Conservation (phyloP, 1,140 invertebrate genomes). For the Brachionus paranguensis region DNA sequence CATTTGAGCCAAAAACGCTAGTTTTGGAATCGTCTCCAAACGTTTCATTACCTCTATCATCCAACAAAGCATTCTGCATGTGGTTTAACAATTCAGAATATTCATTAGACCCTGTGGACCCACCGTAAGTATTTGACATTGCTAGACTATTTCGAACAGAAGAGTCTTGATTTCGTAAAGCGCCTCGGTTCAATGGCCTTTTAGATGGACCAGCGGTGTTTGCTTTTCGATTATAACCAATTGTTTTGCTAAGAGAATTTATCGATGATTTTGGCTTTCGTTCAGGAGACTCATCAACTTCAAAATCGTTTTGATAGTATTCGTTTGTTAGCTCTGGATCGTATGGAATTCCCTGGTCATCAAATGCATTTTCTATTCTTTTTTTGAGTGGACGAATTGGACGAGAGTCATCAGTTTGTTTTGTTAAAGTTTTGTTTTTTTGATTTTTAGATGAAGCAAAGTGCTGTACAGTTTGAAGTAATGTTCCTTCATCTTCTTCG, state of each 20-base stretch:
- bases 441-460: background rate
- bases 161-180: background rate
- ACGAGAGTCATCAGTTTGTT: conserved; percentile 45
- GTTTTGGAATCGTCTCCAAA: conserved; percentile 49
- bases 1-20: conserved; percentile 51
- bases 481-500: conserved; percentile 42
- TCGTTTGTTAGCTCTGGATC: conserved; percentile 51
- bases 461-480: conserved; percentile 41
- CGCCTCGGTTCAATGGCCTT: background rate
- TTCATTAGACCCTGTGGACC: conserved; percentile 41
- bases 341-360: conserved; percentile 50
- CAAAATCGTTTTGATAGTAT: conserved; percentile 51
- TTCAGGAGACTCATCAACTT: conserved; percentile 42
- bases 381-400: conserved; percentile 54
- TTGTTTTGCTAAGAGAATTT: background rate
- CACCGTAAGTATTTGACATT: background rate
- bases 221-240: background rate
- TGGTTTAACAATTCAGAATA: conserved; percentile 47
- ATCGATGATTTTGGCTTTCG: background rate
- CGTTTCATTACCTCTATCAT: conserved; percentile 30
- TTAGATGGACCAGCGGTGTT: background rate
- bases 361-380: conserved; percentile 50
- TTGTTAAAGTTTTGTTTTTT: background rate
- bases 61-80: conserved; percentile 47
- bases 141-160: background rate